A percentile compares a stretch with the other conserved stretches of the same genome.
Conservation (phyloP, 2,797 vertebrate genomes). For the Sorex maritimensis region DNA sequence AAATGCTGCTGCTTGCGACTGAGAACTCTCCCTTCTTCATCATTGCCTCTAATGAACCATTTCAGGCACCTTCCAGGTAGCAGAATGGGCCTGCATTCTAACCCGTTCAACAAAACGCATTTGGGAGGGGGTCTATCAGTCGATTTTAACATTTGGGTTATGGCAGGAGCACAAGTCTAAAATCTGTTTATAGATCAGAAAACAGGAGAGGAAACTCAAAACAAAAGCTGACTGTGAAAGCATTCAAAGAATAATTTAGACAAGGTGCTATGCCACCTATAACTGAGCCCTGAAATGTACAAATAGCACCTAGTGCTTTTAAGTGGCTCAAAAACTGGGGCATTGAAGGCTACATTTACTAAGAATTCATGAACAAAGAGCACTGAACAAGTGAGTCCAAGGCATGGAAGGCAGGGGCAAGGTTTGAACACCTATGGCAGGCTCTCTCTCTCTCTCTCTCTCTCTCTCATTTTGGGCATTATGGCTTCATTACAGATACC, state of each 20-base stretch:
- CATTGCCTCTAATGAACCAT: not conserved
- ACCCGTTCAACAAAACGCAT: not conserved
- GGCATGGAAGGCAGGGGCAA: not conserved
- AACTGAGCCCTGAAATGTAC: not conserved
- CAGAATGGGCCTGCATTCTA: constrained; percentile 40
- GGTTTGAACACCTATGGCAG: not conserved
- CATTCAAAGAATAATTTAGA: not conserved
- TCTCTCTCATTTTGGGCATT: too few relatives aligned
- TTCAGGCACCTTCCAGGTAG: not conserved
- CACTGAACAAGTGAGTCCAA: not conserved
- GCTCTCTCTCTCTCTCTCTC: too few relatives aligned
- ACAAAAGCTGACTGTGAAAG: constrained; percentile 47
- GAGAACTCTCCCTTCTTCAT: not conserved
- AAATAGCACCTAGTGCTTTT: not conserved
- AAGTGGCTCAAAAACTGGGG: not conserved
- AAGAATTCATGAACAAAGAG: not conserved
- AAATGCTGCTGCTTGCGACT: constrained; percentile 31
- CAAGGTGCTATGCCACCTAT: not conserved
- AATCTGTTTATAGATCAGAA: constrained; percentile 37
- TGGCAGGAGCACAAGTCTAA: not conserved
- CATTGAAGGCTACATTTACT: not conserved
- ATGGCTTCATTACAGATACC: too few relatives aligned
- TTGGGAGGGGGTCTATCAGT: not conserved
- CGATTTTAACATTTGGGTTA: not conserved
- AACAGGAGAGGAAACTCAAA: constrained; percentile 42